Base-by-base conservation (phyloP, 2,113 vertebrate genomes). In the Chlorodrepanis virens region DNA sequence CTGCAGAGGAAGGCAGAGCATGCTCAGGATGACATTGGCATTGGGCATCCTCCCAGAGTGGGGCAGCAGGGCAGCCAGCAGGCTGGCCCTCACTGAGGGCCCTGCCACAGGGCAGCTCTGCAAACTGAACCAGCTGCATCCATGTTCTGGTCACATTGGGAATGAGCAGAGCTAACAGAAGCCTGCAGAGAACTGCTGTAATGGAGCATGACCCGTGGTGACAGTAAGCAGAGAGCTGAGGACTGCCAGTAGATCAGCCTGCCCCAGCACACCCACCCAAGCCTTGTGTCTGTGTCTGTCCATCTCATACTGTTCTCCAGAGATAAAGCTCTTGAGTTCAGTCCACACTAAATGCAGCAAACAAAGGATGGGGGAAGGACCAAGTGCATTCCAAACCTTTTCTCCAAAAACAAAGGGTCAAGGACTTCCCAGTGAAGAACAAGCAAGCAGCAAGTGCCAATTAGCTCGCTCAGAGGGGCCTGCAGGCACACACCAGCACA, bases 11-110 rank as follows among this genome's bases (percentile, higher is more conserved):
- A 96, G 60, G 93, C 60, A 71, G 59, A 63, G 70, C 0, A 4
- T 0, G 5, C 71, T 97, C 90, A 86, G 85, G 93, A 42, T 54
- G 24, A 5, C 27, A 70, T 35, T 56, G 95, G 78, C 92, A 86
- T 82, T 67, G 60, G 33, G 80, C 44, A 68, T 10, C 54, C 44
- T 29, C 27, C 0, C 14, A 33, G 77, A 40, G 60, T 6, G 1
- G 12, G 57, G 59, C 28, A 40, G 56, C 59, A 69, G 25, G 97
- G 40, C 40, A 54, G 31, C 61, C 53, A 50, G 96, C 91, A 4
- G 97, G 97, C 93, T 94, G 98, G 79, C 97, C 98, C 52, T 97
- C 40, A 9, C 96, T 68, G 83, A 97, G 97, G 52, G 33, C 79
- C 7, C 22, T 2, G 7, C 35, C 40, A 8, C 22, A n/a, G 49